These are phyloP conservation scores for Calliphora vomitoria DNA, from an alignment of 2,888 invertebrate genomes.

Conservation along the genomic window DNA sequence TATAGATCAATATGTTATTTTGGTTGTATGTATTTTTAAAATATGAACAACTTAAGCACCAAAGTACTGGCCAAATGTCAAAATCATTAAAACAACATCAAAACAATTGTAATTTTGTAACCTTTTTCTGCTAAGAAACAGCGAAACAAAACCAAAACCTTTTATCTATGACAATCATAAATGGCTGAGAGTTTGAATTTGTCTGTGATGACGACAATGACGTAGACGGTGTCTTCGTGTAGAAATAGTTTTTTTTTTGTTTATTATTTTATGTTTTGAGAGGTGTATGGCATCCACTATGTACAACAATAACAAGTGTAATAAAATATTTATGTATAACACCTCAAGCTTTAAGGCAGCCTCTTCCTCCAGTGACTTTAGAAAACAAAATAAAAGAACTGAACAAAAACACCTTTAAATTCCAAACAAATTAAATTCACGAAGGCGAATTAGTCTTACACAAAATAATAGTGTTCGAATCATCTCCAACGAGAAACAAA, in stretches of 20 bases:
- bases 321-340: slow-evolving; percentile 68
- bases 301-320: slow-evolving; percentile 65
- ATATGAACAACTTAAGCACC: slow-evolving; percentile 17
- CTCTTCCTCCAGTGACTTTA: slow-evolving; percentile 36
- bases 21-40: slow-evolving; percentile 6
- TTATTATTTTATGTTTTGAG: neutral
- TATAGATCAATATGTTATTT: slow-evolving; percentile 37
- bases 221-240: neutral
- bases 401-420: slow-evolving; percentile 58
- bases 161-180: slow-evolving; percentile 37
- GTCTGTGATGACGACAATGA: slow-evolving; percentile 9
- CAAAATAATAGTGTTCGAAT: slow-evolving; percentile 22
- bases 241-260: neutral
- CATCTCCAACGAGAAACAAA: slow-evolving; percentile 11
- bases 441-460: slow-evolving; percentile 41
- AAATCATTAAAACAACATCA: slow-evolving; percentile 62
- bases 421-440: slow-evolving; percentile 45
- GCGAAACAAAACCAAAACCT: neutral
- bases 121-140: slow-evolving; percentile 30
- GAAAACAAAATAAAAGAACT: neutral
- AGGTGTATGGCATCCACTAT: neutral
- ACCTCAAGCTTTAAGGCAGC: slow-evolving; percentile 50
- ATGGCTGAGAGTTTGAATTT: slow-evolving; percentile 39
- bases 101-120: slow-evolving; percentile 35
- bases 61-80: slow-evolving; percentile 61